Conservation (phyloP, 2,888 invertebrate species). For the Crematogaster levior region DNA sequence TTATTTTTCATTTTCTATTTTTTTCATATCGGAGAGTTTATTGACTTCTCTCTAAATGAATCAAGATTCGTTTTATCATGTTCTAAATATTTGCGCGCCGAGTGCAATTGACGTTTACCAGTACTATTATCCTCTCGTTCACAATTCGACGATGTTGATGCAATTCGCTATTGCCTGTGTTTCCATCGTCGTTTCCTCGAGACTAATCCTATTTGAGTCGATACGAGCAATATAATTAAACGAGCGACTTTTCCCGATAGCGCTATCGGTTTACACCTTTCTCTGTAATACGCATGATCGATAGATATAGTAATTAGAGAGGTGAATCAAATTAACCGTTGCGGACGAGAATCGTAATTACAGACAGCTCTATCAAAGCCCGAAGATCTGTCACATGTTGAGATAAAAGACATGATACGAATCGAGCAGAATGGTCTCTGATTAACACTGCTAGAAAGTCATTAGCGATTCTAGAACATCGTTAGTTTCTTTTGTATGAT, state of each 20-base stretch:
- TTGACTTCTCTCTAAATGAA: neutral
- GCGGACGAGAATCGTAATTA: slow-evolving; percentile 23
- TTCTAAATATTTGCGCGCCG: neutral
- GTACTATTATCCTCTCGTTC: slow-evolving; percentile 22
- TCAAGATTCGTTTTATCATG: slow-evolving; percentile 11
- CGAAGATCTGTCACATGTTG: neutral
- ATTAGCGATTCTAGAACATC: slow-evolving; percentile 6
- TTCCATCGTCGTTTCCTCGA: neutral
- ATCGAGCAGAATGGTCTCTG: slow-evolving; percentile 21
- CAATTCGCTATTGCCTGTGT: neutral
- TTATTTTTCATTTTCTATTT: neutral
- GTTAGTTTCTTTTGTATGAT: slow-evolving; percentile 5
- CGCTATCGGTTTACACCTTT: neutral
- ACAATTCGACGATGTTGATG: slow-evolving; percentile 12
- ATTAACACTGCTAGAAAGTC: slow-evolving; percentile 20
- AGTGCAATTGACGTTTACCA: slow-evolving; percentile 4
- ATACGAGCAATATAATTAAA: slow-evolving; percentile 32
- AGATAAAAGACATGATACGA: neutral
- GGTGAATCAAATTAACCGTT: slow-evolving; percentile 16
- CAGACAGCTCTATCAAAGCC: slow-evolving; percentile 26
- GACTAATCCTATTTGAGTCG: slow-evolving; percentile 1
- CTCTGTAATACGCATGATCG: slow-evolving; percentile 27
- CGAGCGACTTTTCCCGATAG: slow-evolving; percentile 17
- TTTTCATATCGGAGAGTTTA: neutral
- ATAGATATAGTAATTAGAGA: slow-evolving; percentile 43